Percentiles rank a stretch among this genome's conserved stretches.
These are phyloP conservation scores for Cyanistes caeruleus DNA, from an alignment of 2,113 vertebrate genomes.

Conservation along the genomic window DNA sequence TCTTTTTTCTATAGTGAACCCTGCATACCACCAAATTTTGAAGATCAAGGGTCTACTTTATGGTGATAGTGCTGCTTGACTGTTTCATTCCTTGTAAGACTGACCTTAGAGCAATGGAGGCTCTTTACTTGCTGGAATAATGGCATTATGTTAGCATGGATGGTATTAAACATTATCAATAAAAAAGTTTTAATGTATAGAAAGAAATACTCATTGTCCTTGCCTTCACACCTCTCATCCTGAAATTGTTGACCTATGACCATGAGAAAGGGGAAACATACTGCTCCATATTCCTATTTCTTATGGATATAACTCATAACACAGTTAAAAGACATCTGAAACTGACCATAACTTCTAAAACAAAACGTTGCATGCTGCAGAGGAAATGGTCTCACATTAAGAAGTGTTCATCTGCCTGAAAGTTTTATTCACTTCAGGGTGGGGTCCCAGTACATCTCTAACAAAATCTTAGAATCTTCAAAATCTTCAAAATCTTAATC, in stretches of 20 bases:
- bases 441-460: background rate
- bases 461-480: background rate
- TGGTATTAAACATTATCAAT: background rate
- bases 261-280: fast-evolving
- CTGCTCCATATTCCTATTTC: background rate
- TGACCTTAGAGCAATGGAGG: background rate
- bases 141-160: background rate
- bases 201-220: background rate
- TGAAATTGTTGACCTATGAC: background rate
- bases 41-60: background rate
- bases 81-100: background rate
- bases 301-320: background rate
- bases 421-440: background rate
- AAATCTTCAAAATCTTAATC: background rate
- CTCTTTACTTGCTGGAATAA: background rate
- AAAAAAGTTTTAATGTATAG: background rate
- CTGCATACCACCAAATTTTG: background rate
- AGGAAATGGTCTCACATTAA: background rate
- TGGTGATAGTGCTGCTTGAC: background rate
- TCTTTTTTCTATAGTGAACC: background rate
- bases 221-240: background rate
- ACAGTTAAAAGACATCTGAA: background rate
- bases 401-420: background rate
- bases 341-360: background rate
- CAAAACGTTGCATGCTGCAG: background rate